These are phyloP conservation scores for Amphiduros pacificus DNA, from an alignment of 2,888 invertebrate genomes.

Conservation along the genomic window DNA sequence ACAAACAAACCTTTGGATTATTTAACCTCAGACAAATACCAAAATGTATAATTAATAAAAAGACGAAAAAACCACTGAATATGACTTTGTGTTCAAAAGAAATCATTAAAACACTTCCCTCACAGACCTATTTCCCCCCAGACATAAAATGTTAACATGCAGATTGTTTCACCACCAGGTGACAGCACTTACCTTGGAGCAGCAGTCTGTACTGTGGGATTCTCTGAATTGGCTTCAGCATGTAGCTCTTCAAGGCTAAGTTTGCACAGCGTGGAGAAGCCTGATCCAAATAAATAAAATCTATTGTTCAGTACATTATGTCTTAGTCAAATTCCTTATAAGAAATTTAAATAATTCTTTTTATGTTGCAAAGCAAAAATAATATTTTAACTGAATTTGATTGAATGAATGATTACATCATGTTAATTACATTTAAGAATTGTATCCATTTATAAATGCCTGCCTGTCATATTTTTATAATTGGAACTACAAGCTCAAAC, in stretches of 20 bases:
- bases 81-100: neutral
- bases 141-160: neutral
- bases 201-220: constrained; percentile 70
- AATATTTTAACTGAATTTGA: too few species aligned
- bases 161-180: neutral
- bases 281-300: too few species aligned
- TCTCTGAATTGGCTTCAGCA: constrained; percentile 71
- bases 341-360: too few species aligned
- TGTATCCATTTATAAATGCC: too few species aligned
- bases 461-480: too few species aligned
- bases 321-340: too few species aligned
- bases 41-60: neutral
- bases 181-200: constrained; percentile 59
- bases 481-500: too few species aligned
- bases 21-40: neutral
- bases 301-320: too few species aligned
- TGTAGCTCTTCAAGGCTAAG: constrained; percentile 67
- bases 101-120: neutral
- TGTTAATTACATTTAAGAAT: too few species aligned
- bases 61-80: neutral
- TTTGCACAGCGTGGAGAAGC: constrained; percentile 62
- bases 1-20: too few species aligned
- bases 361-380: too few species aligned
- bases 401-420: too few species aligned
- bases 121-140: neutral